Evolutionary conservation across 1,140 invertebrate species (phyloP), one percentile per base, ranked within the genome.

Genomic region (Zaprionus ornatus): DNA sequence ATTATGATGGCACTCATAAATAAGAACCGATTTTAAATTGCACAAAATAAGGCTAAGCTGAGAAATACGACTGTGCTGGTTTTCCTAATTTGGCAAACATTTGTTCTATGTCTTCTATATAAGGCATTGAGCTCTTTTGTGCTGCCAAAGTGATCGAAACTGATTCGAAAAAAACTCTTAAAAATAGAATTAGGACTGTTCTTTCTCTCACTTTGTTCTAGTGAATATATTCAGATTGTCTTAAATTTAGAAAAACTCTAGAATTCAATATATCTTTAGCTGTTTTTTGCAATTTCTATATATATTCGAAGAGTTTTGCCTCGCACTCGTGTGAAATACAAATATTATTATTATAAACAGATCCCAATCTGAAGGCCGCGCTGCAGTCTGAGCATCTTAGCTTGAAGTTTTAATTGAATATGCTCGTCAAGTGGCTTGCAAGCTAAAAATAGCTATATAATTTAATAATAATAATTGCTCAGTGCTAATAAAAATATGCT

Each of bases 401-500:
- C 45, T 37, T 54, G 9, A 55, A 64, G n/a, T n/a, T 55, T 40
- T 25, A 42, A 37, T 25, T 55, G n/a, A 37, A 40, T 55, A 13
- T 55, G 32, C n/a, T 42, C 37, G 35, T 15, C 27, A 5, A 37
- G 35, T 21, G 10, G 32, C 19, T 19, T 9, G 25, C 27, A 25
- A 65, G 37, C 19, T 55, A 17, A 25, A 29, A 27, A 54, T 10
- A 55, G 23, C 37, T 55, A 55, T 21, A 65, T 55, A 63, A 32
- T 32, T 32, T 55, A 45, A 45, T 45, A 45, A 45, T 45, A 64
- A 56, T 45, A 48, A 83, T 79, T 82, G 63, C 35, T 7, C 12
- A 55, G 62, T 42, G 62, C 50, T 40, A 64, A 64, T 54, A 37
- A 37, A 64, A 64, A 35, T 27, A 9, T 12, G 17, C 19, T 48